Base-by-base conservation (phyloP, 2,888 invertebrate species). In the Xestoiulus laeticollis region DNA sequence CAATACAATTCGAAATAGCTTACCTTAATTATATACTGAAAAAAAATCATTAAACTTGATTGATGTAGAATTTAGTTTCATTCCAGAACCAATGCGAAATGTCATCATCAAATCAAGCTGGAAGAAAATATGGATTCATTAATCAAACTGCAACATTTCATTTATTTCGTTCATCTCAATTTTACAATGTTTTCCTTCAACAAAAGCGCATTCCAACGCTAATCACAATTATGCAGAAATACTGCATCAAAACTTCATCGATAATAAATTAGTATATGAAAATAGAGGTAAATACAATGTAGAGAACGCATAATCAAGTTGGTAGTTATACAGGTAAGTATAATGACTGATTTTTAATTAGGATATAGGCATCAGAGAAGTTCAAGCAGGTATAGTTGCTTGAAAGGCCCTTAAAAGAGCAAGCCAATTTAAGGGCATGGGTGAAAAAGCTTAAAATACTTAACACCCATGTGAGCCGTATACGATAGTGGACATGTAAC, bases 231-330 rank as follows among this genome's bases (percentile, higher is more conserved):
- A 59, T 59, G n/a, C 22, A 26, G 5, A 22, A 68, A 68, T 68
- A 22, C 59, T 26, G 22, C 53, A n/a, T n/a, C 30, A 78, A 8
- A 26, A 26, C 3, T 14, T 30, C 26, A 22, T 30, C 12, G 16
- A 12, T 78, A 78, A 78, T 78, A 78, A 78, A 26, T 78, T 78
- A 68, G 22, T 68, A 78, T 78, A 78, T 30, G 78, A 78, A 78
- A 78, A 78, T 78, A 78, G 78, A 78, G 26, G 5, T 78, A 26
- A 14, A 78, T 38, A n/a, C n/a, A n/a, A n/a, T n/a, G n/a, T n/a
- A 38, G 8, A 30, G 78, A 30, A 78, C 30, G 30, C 30, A 30
- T 30, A 38, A 38, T 38, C 38, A 1, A 68, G 26, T 22, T 8
- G 26, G 12, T 38, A 38, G 68, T 68, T 12, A 22, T 38, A 38